Evolutionary conservation across 2,888 invertebrate genomes (phyloP).

Genomic region (Nomada lathburiana): DNA sequence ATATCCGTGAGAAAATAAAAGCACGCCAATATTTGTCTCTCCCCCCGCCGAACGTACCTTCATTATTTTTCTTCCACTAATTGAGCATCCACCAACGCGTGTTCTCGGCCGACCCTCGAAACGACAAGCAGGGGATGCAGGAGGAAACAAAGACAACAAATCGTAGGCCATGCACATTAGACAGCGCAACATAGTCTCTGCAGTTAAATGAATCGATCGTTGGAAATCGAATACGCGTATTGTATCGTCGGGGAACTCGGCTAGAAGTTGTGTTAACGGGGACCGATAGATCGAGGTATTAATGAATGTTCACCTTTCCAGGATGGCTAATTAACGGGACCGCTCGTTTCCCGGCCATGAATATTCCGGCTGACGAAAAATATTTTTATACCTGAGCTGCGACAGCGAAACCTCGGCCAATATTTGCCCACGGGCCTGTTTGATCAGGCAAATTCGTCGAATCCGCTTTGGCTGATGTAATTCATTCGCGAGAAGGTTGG

Average conservation of each 20-base stretch:
- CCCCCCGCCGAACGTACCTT: too few species aligned
- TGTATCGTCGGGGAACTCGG: not conserved
- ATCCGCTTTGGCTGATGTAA: constrained; percentile 3
- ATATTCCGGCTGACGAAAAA: constrained; percentile 23
- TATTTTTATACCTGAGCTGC: constrained; percentile 17
- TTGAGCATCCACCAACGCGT: not conserved
- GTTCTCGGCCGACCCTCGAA: not conserved
- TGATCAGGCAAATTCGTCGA: constrained; percentile 28
- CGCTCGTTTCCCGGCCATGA: constrained; percentile 4
- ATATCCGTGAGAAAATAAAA: too few species aligned
- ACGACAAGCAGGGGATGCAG: not conserved
- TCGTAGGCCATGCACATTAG: not conserved
- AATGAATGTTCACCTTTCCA: constrained; percentile 28
- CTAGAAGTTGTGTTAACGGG: not conserved
- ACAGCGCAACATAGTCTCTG: not conserved
- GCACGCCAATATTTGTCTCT: too few species aligned
- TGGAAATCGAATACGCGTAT: not conserved
- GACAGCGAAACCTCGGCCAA: constrained; percentile 23
- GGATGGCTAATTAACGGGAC: constrained; percentile 22
- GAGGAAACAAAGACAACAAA: not conserved
- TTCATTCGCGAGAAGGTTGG: constrained; percentile 17
- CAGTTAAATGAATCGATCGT: not conserved
- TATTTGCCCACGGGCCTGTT: constrained; percentile 19
- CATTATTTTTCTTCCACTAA: not conserved
- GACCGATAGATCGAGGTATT: constrained; percentile 13